A percentile compares a stretch with the other conserved stretches of the same genome.
Conservation (phyloP, 2,888 invertebrate genomes). For the Oasisia sp. region DNA sequence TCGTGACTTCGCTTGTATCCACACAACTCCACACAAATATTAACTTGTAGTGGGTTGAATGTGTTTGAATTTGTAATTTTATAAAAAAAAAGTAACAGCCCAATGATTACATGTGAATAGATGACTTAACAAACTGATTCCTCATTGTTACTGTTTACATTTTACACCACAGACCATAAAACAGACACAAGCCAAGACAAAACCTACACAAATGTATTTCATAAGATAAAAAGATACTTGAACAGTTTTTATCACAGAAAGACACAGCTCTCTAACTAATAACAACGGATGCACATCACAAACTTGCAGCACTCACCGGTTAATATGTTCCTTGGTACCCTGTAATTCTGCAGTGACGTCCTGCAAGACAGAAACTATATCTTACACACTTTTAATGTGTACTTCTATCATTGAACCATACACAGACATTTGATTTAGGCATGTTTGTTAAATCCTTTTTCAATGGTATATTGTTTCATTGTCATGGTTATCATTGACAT, state of each 20-base stretch:
- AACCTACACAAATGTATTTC: no score
- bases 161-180: no score
- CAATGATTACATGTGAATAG: no score
- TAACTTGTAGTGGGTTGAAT: no score
- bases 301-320: constrained; percentile 1
- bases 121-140: no score
- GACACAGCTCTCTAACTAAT: not conserved
- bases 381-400: not conserved
- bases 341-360: not conserved
- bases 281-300: not conserved
- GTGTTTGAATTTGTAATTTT: no score
- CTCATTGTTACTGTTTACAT: no score
- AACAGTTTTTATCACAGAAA: not conserved
- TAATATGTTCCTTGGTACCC: not conserved
- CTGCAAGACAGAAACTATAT: not conserved
- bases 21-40: no score
- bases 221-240: not conserved
- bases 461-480: not conserved
- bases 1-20: no score
- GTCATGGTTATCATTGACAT: not conserved
- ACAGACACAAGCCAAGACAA: no score
- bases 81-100: no score
- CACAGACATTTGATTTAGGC: not conserved
- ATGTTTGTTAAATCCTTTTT: not conserved
- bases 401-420: not conserved